Percentiles rank a stretch among this genome's conserved stretches.
These are phyloP conservation scores for Crambe crambe DNA, from an alignment of 37 sponge, comb jelly and placozoan genomes.

Conservation along the genomic window DNA sequence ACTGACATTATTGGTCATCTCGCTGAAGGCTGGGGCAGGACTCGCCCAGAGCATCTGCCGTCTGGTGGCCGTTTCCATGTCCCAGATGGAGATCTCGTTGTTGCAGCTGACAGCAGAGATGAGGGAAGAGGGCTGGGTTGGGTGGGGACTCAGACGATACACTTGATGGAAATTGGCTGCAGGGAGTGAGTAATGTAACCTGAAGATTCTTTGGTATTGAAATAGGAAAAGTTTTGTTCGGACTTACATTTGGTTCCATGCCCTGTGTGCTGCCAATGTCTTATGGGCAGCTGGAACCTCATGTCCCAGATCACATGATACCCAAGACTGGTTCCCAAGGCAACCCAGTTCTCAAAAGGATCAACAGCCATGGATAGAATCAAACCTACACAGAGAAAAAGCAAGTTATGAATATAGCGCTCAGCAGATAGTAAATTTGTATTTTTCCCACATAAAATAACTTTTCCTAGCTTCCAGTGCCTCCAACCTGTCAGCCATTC, in stretches of 20 bases:
- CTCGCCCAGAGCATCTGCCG: slow-evolving; percentile 84
- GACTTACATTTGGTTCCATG: slow-evolving; percentile 31
- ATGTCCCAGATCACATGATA: slow-evolving; percentile 94
- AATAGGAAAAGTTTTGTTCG: too few relatives aligned
- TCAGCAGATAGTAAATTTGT: too few relatives aligned
- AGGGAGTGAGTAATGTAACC: not conserved
- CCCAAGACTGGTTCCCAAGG: slow-evolving; percentile 85
- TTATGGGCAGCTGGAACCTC: slow-evolving; percentile 91
- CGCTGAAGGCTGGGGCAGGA: slow-evolving; percentile 41
- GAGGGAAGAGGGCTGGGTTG: slow-evolving; percentile 59
- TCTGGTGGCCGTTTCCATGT: slow-evolving; percentile 83
- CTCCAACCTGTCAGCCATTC: too few relatives aligned
- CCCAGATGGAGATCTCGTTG: slow-evolving; percentile 85
- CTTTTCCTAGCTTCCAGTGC: too few relatives aligned
- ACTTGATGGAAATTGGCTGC: slow-evolving; percentile 56
- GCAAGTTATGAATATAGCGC: too few relatives aligned
- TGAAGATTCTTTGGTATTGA: too few relatives aligned
- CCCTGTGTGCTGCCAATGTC: slow-evolving; percentile 72
- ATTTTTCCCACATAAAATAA: too few relatives aligned
- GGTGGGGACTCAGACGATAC: slow-evolving; percentile 73
- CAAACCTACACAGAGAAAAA: slow-evolving; percentile 39
- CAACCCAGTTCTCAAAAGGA: slow-evolving; percentile 80
- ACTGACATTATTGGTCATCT: slow-evolving; percentile 58
- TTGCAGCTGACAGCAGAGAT: slow-evolving; percentile 74
- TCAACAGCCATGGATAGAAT: slow-evolving; percentile 75